Percentiles rank a stretch among this genome's conserved stretches.
These are phyloP conservation scores for Florisuga fusca DNA, from an alignment of 2,797 vertebrate genomes.

Conservation along the genomic window DNA sequence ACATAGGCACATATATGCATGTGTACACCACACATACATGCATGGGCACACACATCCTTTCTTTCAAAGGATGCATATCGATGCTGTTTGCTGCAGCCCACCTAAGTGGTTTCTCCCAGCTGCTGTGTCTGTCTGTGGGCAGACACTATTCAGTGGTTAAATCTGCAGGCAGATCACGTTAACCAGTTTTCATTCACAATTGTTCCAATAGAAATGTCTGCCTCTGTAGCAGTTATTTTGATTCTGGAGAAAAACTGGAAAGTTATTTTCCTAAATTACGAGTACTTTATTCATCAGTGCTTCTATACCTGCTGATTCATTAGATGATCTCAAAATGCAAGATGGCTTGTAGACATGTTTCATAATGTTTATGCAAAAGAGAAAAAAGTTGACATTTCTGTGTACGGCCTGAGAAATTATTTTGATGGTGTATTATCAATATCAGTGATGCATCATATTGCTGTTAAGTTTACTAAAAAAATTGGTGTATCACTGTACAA, in stretches of 20 bases:
- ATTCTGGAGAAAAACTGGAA: background rate
- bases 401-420: background rate
- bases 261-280: background rate
- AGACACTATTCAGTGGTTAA: background rate
- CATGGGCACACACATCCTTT: background rate
- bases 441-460: background rate
- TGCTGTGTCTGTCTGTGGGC: background rate
- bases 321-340: background rate
- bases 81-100: background rate
- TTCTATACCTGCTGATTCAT: background rate
- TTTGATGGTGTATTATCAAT: background rate
- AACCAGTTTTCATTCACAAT: background rate
- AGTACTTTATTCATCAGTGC: background rate
- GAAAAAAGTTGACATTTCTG: background rate
- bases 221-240: background rate
- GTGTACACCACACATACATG: background rate
- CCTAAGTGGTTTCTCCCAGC: background rate
- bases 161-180: background rate
- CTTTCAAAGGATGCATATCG: background rate
- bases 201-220: background rate
- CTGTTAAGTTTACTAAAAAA: background rate
- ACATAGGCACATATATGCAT: background rate
- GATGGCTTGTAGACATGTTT: accelerated
- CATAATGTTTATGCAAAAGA: background rate
- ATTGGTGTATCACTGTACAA: background rate